Percentiles rank a stretch among this genome's conserved stretches.
Conservation (phyloP, 2,113 vertebrate species). For the Pampusana beccarii region DNA sequence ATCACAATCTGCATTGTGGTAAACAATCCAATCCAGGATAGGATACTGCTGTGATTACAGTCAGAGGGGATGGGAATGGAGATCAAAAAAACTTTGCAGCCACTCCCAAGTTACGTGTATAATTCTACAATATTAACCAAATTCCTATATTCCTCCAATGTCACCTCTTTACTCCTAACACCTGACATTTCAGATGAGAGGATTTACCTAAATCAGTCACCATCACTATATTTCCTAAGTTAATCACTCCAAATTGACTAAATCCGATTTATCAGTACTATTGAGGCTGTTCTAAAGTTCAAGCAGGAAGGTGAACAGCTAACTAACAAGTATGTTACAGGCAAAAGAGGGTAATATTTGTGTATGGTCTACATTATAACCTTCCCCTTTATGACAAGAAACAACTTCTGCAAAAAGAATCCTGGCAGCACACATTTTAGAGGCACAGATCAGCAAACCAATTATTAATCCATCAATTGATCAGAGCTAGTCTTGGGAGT, state of each 20-base stretch:
- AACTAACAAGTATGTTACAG: not conserved
- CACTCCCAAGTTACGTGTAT: not conserved
- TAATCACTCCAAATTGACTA: not conserved
- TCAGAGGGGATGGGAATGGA: not conserved
- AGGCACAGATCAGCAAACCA: conserved; percentile 22
- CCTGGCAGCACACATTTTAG: not conserved
- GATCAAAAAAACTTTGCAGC: not conserved
- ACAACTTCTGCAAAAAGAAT: not conserved
- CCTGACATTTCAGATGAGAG: not conserved
- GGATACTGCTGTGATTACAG: not conserved
- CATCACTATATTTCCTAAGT: not conserved
- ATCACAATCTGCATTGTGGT: not conserved
- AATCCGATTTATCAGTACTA: conserved; percentile 11
- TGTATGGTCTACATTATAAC: not conserved
- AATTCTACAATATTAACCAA: not conserved
- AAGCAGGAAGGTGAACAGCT: conserved; percentile 24
- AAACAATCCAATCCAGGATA: not conserved
- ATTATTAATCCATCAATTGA: conserved; percentile 60
- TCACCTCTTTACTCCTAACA: not conserved
- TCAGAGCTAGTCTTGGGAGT: conserved; percentile 53
- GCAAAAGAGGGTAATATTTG: not conserved
- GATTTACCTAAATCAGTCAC: not conserved
- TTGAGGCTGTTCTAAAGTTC: conserved; percentile 46
- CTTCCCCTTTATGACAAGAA: not conserved
- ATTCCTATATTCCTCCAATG: not conserved